These are phyloP conservation scores for Tragelaphus scriptus DNA, from an alignment of 2,113 vertebrate species.

Conservation along the genomic window DNA sequence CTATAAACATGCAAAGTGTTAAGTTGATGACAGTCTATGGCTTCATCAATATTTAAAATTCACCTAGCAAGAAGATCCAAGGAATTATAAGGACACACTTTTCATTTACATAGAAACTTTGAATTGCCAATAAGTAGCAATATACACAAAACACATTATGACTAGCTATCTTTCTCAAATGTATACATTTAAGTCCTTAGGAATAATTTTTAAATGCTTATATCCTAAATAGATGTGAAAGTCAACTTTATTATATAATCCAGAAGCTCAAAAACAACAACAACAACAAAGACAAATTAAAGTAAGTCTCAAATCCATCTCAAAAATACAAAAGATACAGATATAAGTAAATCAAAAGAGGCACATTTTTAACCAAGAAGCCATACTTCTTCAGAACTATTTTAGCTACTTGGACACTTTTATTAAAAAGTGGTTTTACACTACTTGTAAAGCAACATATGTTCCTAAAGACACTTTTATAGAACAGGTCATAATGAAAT, in stretches of 20 bases:
- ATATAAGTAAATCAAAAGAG: neutral
- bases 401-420: conserved; percentile 50
- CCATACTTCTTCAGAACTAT: conserved; percentile 44
- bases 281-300: neutral
- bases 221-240: neutral
- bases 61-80: neutral
- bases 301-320: neutral
- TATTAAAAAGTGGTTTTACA: conserved; percentile 21
- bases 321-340: neutral
- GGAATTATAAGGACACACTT: neutral
- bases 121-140: neutral
- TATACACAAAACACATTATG: neutral
- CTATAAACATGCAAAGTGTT: neutral
- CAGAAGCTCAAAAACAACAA: neutral
- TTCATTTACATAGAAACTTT: neutral
- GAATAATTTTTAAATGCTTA: neutral
- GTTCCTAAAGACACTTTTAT: conserved; percentile 62
- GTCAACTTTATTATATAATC: neutral
- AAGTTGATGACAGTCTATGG: neutral
- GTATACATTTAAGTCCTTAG: neutral
- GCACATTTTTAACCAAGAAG: neutral
- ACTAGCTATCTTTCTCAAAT: neutral
- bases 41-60: neutral
- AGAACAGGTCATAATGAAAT: conserved; percentile 65
- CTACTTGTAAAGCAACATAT: conserved; percentile 60